Conservation (phyloP, 2,888 invertebrate genomes). For the Metopia argyrocephala region DNA sequence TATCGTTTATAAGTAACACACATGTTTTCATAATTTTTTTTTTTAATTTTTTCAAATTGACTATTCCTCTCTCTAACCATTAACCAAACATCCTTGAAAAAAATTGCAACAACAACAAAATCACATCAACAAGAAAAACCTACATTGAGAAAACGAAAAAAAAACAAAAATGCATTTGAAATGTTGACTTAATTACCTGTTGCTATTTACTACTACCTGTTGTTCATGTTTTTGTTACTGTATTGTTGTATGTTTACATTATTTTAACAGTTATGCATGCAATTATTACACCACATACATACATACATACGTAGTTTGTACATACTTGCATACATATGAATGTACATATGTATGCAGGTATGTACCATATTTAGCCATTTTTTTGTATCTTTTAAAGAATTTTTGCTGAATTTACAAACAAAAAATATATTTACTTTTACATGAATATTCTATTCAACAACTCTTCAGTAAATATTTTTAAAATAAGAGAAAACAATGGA, state of each 20-base stretch:
- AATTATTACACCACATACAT: slow-evolving; percentile 21
- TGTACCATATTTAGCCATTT: too few species aligned
- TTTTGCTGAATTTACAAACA: not conserved
- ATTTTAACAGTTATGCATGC: slow-evolving; percentile 48
- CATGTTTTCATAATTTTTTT: slow-evolving; percentile 12
- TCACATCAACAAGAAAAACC: slow-evolving; percentile 1
- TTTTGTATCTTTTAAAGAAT: not conserved
- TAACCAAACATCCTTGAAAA: slow-evolving; percentile 50
- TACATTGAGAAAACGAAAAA: slow-evolving; percentile 36
- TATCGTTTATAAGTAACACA: slow-evolving; percentile 14
- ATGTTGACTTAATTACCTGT: slow-evolving; percentile 61
- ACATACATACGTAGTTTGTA: too few species aligned
- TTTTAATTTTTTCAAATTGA: not conserved
- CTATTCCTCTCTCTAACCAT: not conserved
- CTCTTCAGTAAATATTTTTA: not conserved
- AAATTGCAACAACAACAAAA: slow-evolving; percentile 35
- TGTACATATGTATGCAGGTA: too few species aligned
- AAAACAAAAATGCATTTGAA: slow-evolving; percentile 56
- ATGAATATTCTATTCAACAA: not conserved
- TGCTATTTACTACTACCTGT: slow-evolving; percentile 56
- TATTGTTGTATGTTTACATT: slow-evolving; percentile 19
- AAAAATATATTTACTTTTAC: not conserved
- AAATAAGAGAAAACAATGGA: too few species aligned
- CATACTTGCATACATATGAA: too few species aligned
- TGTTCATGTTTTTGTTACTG: slow-evolving; percentile 15